Conservation (phyloP, 2,888 invertebrate species). For the Pyrocoelia pectoralis region DNA sequence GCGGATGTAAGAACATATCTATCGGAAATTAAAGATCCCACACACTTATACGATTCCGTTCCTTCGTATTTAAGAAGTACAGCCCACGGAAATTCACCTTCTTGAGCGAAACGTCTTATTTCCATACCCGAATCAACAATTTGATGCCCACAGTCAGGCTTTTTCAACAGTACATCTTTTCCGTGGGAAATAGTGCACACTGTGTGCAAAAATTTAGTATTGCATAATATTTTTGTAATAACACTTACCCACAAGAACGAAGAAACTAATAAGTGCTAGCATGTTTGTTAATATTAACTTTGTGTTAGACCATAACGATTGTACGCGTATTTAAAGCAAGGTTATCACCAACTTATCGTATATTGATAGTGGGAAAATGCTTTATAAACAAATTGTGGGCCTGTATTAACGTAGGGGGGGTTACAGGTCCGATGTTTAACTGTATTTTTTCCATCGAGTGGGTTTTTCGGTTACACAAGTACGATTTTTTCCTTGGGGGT, state of each 20-base stretch:
- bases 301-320: no score
- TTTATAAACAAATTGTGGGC: neutral
- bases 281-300: neutral
- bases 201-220: neutral
- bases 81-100: slow-evolving; percentile 3
- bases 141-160: neutral
- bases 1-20: neutral
- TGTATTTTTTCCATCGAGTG: no score
- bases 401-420: neutral
- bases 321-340: no score
- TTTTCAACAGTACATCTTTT: neutral
- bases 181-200: no score
- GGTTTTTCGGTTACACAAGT: no score
- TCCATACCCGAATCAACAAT: neutral
- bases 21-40: neutral
- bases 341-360: no score
- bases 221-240: neutral
- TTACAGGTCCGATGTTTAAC: no score
- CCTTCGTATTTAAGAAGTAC: neutral
- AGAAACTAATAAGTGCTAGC: neutral
- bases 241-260: neutral
- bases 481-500: no score
- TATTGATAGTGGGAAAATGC: neutral
- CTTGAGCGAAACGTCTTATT: neutral
- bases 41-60: neutral